These are phyloP conservation scores for Drosophila bifasciata DNA, from an alignment of 1,140 invertebrate species.

Conservation along the genomic window DNA sequence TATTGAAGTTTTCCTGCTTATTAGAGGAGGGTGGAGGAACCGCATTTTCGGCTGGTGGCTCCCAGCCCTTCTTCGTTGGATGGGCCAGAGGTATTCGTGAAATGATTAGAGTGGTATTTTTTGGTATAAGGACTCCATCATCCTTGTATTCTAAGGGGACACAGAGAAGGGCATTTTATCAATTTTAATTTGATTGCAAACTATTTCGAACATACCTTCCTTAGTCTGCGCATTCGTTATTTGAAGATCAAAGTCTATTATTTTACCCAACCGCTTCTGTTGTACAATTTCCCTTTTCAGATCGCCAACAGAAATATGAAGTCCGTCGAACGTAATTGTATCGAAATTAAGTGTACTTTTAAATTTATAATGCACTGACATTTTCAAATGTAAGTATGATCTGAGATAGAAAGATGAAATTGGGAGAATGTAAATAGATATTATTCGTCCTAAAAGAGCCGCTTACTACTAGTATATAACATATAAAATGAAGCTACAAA, in stretches of 20 bases:
- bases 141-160: conserved; percentile 92
- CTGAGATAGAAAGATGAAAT: conserved; percentile 21
- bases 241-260: conserved; percentile 97
- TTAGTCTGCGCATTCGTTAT: conserved; percentile 99
- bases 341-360: conserved; percentile 97
- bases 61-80: conserved; percentile 90
- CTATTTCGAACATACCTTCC: conserved; percentile 88
- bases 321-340: conserved; percentile 97
- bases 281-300: conserved; percentile 97
- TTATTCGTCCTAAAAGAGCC: too few relatives aligned
- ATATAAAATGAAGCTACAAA: too few relatives aligned
- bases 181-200: too few relatives aligned
- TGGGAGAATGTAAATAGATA: conserved; percentile 1
- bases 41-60: conserved; percentile 78
- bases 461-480: too few relatives aligned
- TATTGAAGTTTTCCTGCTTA: conserved; percentile 60
- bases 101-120: conserved; percentile 98
- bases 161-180: conserved; percentile 50
- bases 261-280: conserved; percentile 97
- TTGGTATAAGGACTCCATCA: conserved; percentile 95
- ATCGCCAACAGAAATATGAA: conserved; percentile 97
- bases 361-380: conserved; percentile 99
- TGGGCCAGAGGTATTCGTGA: conserved; percentile 94
- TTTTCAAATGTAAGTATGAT: conserved; percentile 78
- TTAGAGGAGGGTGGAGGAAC: conserved; percentile 26